Evolutionary conservation across 2,888 invertebrate species (phyloP).

Genomic region (Syritta pipiens): DNA sequence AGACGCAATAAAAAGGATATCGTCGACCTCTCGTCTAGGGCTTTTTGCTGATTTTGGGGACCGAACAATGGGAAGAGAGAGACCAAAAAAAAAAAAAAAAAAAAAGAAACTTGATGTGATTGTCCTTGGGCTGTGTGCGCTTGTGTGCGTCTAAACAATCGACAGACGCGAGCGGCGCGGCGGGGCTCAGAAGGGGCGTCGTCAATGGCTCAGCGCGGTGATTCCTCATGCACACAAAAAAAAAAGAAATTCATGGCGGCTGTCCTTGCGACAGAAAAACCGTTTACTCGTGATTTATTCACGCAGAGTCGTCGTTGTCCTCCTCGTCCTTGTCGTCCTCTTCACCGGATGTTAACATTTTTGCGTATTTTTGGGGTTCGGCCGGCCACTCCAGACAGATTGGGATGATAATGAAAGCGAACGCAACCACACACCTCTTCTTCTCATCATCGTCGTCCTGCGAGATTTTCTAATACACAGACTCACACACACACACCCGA

Average conservation of each 20-base stretch:
- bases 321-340: slow-evolving; percentile 19
- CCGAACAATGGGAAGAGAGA: not conserved
- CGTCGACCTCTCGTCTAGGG: not conserved
- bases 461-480: slow-evolving; percentile 56
- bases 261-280: slow-evolving; percentile 42
- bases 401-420: slow-evolving; percentile 52
- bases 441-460: not conserved
- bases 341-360: slow-evolving; percentile 55
- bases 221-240: slow-evolving; percentile 61
- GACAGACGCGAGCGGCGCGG: slow-evolving; percentile 33
- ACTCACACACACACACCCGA: not conserved
- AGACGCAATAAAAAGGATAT: slow-evolving; percentile 58
- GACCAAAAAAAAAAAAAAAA: not conserved
- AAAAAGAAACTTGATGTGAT: slow-evolving; percentile 49
- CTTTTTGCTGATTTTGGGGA: slow-evolving; percentile 7
- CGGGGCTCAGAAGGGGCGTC: slow-evolving; percentile 25
- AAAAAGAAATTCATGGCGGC: slow-evolving; percentile 25
- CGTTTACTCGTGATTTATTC: slow-evolving; percentile 39
- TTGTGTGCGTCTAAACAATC: slow-evolving; percentile 1
- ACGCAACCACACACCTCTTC: slow-evolving; percentile 32
- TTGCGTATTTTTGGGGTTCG: slow-evolving; percentile 57
- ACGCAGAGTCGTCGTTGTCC: slow-evolving; percentile 33
- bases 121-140: slow-evolving; percentile 10
- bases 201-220: slow-evolving; percentile 16
- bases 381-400: slow-evolving; percentile 59